phyloP scores from a whole-genome alignment of 2,113 vertebrate species.

The Corydoras maculifer region DNA sequence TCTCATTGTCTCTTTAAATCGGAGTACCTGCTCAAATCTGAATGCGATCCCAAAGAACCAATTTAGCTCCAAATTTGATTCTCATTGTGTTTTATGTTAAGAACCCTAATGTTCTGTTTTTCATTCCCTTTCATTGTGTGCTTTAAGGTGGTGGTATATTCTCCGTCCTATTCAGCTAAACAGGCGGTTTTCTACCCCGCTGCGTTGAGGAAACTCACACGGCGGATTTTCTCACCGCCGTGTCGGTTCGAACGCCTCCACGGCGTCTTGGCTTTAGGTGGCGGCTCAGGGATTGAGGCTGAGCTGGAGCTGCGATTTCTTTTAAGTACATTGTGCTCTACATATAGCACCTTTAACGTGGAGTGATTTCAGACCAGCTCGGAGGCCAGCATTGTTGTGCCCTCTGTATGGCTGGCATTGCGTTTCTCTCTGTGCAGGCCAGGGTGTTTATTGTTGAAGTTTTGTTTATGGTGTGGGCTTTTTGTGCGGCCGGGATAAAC shows the following conservation, averaged over 20 bases:
- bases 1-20: too few relatives aligned
- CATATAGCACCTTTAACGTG: background rate
- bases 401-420: background rate
- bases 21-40: too few relatives aligned
- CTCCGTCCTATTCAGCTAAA: background rate
- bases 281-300: background rate
- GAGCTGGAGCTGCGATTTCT: background rate
- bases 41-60: too few relatives aligned
- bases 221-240: background rate
- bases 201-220: background rate
- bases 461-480: slow-evolving; percentile 53
- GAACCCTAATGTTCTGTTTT: background rate
- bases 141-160: background rate
- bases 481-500: slow-evolving; percentile 52
- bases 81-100: too few relatives aligned
- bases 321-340: background rate
- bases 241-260: background rate
- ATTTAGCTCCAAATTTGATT: too few relatives aligned
- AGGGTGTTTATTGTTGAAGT: slow-evolving; percentile 27
- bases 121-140: background rate
- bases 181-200: background rate
- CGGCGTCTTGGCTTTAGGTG: background rate
- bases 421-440: background rate
- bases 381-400: slow-evolving; percentile 1
- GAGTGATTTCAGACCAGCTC: background rate